Evolutionary conservation across 2,113 vertebrate species (phyloP).

Genomic region (Stictonetta naevosa): DNA sequence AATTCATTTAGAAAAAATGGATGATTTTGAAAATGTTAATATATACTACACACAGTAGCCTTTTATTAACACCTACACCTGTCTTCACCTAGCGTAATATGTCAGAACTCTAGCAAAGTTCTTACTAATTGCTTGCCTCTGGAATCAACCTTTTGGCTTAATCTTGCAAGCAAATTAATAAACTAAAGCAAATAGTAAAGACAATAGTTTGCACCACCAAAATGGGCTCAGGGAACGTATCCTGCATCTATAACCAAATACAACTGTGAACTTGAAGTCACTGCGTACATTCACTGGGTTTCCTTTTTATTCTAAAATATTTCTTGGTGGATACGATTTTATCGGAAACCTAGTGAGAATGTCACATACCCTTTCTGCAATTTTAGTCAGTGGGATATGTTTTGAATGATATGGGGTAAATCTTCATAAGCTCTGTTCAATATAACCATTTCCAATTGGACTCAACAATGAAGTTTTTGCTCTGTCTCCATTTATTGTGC

Average conservation of each 20-base stretch:
- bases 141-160: neutral
- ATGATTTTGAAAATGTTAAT: neutral
- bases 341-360: neutral
- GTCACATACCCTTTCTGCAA: neutral
- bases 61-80: neutral
- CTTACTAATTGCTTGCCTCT: neutral
- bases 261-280: neutral
- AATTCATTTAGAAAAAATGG: neutral
- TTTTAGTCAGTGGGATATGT: neutral
- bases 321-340: neutral
- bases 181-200: neutral
- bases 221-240: neutral
- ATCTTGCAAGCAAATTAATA: neutral
- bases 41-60: neutral
- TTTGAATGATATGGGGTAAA: neutral
- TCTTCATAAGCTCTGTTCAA: neutral
- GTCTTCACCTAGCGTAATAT: neutral
- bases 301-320: constrained; percentile 13
- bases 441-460: neutral
- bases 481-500: constrained; percentile 13
- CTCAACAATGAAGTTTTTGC: neutral
- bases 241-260: neutral
- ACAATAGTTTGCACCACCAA: neutral
- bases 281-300: neutral
- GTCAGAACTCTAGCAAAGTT: neutral